Percentiles rank a stretch among this genome's conserved stretches.
These are phyloP conservation scores for Labeo calbasu DNA, from an alignment of 2,797 vertebrate genomes.

Conservation along the genomic window DNA sequence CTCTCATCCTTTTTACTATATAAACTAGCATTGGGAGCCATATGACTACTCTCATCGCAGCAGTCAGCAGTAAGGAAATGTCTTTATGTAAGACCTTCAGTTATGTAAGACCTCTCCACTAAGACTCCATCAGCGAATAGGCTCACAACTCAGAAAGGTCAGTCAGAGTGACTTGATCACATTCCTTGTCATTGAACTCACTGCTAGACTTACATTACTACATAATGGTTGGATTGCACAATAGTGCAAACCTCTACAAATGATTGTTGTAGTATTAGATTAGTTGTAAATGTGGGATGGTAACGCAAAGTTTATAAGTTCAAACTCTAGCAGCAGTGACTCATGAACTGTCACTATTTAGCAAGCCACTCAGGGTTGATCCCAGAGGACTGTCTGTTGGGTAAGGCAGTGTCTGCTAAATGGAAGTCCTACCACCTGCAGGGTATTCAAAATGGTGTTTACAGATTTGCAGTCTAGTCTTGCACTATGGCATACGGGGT, in stretches of 20 bases:
- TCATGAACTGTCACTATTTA: neutral
- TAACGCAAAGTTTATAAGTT: neutral
- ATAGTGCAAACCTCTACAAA: neutral
- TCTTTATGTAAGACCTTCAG: slow-evolving; percentile 52
- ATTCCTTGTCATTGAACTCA: slow-evolving; percentile 37
- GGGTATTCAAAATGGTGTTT: slow-evolving; percentile 7
- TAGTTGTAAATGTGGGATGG: neutral
- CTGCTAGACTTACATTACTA: slow-evolving; percentile 8
- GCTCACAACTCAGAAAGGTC: slow-evolving; percentile 35
- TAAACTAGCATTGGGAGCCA: slow-evolving; percentile 13
- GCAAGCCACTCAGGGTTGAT: neutral
- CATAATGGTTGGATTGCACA: neutral
- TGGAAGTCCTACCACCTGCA: neutral
- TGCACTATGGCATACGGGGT: neutral
- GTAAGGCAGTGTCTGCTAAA: neutral
- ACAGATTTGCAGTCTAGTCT: slow-evolving; percentile 15
- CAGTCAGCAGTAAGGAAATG: slow-evolving; percentile 33
- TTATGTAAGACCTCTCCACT: slow-evolving; percentile 54
- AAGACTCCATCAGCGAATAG: slow-evolving; percentile 32
- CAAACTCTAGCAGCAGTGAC: neutral
- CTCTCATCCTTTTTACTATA: slow-evolving; percentile 18
- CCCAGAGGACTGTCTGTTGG: neutral
- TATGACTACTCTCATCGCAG: slow-evolving; percentile 15
- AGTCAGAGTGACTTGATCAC: slow-evolving; percentile 46
- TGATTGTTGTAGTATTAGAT: neutral